phyloP scores from a whole-genome alignment of 1,140 invertebrate genomes.

The Agrypnia vestita region DNA sequence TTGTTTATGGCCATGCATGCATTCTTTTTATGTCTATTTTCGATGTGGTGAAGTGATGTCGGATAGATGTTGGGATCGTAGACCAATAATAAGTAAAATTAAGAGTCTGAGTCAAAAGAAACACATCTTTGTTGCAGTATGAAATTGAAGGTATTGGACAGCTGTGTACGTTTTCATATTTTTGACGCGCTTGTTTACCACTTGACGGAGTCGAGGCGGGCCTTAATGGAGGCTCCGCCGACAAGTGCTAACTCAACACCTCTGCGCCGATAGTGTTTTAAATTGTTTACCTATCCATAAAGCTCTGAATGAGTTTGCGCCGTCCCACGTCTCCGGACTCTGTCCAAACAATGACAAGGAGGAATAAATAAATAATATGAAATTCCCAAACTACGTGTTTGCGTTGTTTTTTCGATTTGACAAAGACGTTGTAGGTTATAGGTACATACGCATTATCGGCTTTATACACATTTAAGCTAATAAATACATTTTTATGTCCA shows the following conservation, averaged over 20 bases:
- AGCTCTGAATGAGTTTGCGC: constrained; percentile 60
- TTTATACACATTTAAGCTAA: too few species aligned
- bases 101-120: background rate
- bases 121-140: background rate
- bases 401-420: constrained; percentile 14
- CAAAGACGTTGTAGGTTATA: background rate
- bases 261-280: constrained; percentile 61
- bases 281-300: constrained; percentile 60
- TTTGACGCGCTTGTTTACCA: background rate
- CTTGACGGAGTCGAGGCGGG: background rate
- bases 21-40: too few species aligned
- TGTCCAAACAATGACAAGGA: constrained; percentile 60
- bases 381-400: constrained; percentile 55
- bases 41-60: too few species aligned
- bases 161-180: background rate
- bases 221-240: constrained; percentile 56
- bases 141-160: background rate
- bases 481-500: too few species aligned
- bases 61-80: too few species aligned
- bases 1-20: too few species aligned
- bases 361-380: constrained; percentile 60
- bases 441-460: too few species aligned
- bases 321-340: constrained; percentile 54
- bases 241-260: constrained; percentile 61
- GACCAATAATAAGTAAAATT: too few species aligned